Base-by-base conservation (phyloP, 1,140 invertebrate species). In the Eumeta japonica region DNA sequence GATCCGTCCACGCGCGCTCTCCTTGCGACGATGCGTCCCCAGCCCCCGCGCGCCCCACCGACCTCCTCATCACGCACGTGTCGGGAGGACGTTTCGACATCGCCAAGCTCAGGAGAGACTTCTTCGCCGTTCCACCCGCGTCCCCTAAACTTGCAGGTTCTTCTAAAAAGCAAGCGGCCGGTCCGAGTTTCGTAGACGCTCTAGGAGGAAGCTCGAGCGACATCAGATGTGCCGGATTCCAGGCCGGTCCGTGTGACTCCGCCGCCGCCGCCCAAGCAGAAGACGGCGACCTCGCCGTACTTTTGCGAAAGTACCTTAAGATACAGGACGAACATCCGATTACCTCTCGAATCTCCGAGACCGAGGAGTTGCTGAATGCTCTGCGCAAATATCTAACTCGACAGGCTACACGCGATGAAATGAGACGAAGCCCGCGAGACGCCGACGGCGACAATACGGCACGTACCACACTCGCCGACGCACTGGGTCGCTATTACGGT, bases 231-330 rank as follows among this genome's bases (percentile, higher is more conserved):
- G n/a, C n/a, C 12, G 52, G 55, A 28, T 53, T 54, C 28, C 66
- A 37, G 39, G 49, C 35, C 46, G 62, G 40, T 44, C 49, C 50
- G 3, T 45, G 43, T 16, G 19, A 43, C 13, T 37, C 42, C 10
- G 24, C 39, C 12, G 40, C 43, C 2, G 16, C 41, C 35, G 56
- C 62, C 0, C 45, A 52, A 1, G 62, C 65, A 3, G 52, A 62
- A 13, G 78, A 81, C 35, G 77, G 82, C 28, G 58, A 73, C 9
- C 50, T 87, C 33, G 76, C 83, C 3, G 81, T 81, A 42, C 84
- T 86, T 77, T 55, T 87, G 31, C 81, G 85, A 50, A 82, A 80
- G 58, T 85, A 85, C 61, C 64, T 87, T 52, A 81, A 77, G 51
- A 60, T 81, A 49, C 70, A 71, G 24, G 72, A 75, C 65, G 54